These are phyloP conservation scores for Brachionus sp. DNA, from an alignment of 1,140 invertebrate genomes.

Conservation along the genomic window DNA sequence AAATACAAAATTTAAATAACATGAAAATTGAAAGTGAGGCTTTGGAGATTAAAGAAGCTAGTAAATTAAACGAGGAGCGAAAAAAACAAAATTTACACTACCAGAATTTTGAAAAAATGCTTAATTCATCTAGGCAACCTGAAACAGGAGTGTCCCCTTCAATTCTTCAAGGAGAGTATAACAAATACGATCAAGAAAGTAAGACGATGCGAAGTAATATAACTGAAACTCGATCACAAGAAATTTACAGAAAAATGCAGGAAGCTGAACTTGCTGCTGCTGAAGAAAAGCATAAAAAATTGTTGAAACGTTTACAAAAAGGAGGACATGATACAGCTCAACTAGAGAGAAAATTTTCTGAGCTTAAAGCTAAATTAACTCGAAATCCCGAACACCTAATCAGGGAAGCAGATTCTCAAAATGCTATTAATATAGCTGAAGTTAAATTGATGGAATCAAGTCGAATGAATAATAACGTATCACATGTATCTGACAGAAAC, in stretches of 20 bases:
- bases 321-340: conserved; percentile 55
- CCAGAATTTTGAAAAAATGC: conserved; percentile 29
- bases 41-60: conserved; percentile 48
- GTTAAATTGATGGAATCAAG: background rate
- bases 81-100: conserved; percentile 47
- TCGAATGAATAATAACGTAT: background rate
- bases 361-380: background rate
- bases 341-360: conserved; percentile 53
- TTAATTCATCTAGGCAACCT: background rate
- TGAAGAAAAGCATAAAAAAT: conserved; percentile 52
- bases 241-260: conserved; percentile 55
- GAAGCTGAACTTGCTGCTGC: conserved; percentile 53
- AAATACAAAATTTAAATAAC: conserved; percentile 53
- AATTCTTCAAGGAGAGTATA: background rate
- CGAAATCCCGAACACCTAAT: background rate
- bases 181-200: background rate
- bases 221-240: conserved; percentile 48
- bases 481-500: background rate
- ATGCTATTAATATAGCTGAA: background rate
- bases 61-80: conserved; percentile 50
- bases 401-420: background rate
- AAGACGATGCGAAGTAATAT: conserved; percentile 51
- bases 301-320: conserved; percentile 53
- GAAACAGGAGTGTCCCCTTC: background rate
- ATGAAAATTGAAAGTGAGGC: conserved; percentile 55